Base-by-base conservation (phyloP, 2,797 vertebrate genomes). In the Thripadectes ignobilis region DNA sequence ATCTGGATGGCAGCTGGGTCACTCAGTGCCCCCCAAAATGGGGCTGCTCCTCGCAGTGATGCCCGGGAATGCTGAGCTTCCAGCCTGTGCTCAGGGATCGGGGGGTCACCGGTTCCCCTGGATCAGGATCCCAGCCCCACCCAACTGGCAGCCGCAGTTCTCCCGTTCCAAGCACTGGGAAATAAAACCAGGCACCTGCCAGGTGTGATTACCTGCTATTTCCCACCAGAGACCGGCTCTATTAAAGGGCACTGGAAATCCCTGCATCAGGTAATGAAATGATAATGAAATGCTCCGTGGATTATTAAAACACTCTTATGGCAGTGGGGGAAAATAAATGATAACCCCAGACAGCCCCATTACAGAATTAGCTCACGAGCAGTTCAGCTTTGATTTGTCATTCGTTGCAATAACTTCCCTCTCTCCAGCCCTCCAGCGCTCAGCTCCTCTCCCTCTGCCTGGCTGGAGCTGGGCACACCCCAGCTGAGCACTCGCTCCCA, bases 181-280 rank as follows among this genome's bases (percentile, higher is more conserved):
- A 72, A 61, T 55, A 67, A 65, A 49, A 74, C 65, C 39, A 32
- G 77, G 92, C 94, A 92, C 96, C 94, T 96, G 95, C 67, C 94
- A 90, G 93, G 62, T 65, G 88, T 91, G 77, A 87, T 92, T 96
- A 61, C 86, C 88, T 59, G 83, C 36, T 91, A 89, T 80, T 92
- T 94, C 94, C 91, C 63, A 32, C 85, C 76, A 48, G 93, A 87
- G 94, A 92, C 89, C 85, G 88, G 73, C 88, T 96, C 66, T 68
- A 86, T 72, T 90, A 96, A 95, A 97, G 94, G 92, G 75, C 83
- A 82, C 68, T 32, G 88, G 92, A 95, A 97, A 96, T 72, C 95
- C 85, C 96, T 92, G 61, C 41, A 72, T 92, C 92, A 81, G 93
- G 94, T 91, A 97, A 93, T 79, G 81, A 93, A 93, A 92, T 96